Evolutionary conservation across 2,113 vertebrate species (phyloP).

Genomic region (Prinia subflava): DNA sequence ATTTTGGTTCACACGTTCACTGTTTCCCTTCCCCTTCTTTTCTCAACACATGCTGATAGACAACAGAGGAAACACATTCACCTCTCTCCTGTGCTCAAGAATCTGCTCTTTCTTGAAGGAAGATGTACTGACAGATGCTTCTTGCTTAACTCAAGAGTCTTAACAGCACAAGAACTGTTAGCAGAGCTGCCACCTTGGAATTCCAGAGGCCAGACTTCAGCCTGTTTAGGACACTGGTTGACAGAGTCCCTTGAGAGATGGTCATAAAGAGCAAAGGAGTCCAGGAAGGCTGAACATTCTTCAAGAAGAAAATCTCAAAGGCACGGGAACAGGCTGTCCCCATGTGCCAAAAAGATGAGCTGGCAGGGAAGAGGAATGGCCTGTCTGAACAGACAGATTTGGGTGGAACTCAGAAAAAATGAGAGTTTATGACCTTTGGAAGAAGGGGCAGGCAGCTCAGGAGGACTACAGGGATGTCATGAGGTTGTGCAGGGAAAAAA

Average conservation of each 20-base stretch:
- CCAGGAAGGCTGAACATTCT: background rate
- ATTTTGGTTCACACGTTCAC: background rate
- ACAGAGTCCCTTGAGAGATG: background rate
- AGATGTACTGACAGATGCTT: background rate
- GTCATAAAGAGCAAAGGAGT: background rate
- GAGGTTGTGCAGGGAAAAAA: background rate
- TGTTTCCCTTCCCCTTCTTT: background rate
- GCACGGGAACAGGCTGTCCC: background rate
- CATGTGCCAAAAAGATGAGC: background rate
- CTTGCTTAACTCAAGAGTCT: background rate
- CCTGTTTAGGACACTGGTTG: background rate
- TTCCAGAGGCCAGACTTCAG: background rate
- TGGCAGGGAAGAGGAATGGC: background rate
- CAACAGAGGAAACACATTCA: background rate
- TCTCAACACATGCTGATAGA: background rate
- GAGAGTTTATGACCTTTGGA: background rate
- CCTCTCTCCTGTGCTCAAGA: background rate
- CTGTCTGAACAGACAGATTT: background rate
- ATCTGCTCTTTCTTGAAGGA: background rate
- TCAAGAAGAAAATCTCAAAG: background rate
- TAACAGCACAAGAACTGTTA: background rate
- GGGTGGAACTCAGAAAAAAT: background rate
- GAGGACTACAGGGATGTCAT: background rate
- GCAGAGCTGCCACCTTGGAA: background rate
- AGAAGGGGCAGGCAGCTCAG: background rate